A percentile compares a stretch with the other conserved stretches of the same genome.
These are phyloP conservation scores for Miniopterus natalensis DNA, from an alignment of 2,113 vertebrate genomes.

Conservation along the genomic window DNA sequence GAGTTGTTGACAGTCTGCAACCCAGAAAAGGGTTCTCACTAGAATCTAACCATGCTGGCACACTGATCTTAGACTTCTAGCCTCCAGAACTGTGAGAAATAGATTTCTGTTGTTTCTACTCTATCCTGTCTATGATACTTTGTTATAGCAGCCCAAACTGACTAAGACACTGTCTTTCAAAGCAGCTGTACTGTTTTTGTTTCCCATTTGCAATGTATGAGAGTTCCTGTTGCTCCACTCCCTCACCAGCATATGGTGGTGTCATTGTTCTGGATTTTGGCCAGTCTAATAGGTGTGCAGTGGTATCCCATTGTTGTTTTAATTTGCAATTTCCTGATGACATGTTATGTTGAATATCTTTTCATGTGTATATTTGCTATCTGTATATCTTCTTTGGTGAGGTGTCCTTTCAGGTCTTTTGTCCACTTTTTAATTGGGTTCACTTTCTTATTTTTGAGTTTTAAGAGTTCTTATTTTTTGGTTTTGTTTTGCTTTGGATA, in stretches of 20 bases:
- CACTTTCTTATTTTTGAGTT: conserved; percentile 11
- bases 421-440: not conserved
- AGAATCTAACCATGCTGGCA: too few species aligned
- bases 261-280: not conserved
- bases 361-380: not conserved
- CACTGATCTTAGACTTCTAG: too few species aligned
- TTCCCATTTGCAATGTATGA: not conserved
- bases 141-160: not conserved
- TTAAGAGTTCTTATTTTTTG: not conserved
- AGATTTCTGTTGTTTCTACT: too few species aligned
- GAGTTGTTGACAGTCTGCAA: too few species aligned
- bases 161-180: not conserved
- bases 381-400: not conserved
- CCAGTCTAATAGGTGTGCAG: not conserved
- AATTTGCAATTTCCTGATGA: not conserved
- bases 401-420: not conserved
- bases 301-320: not conserved
- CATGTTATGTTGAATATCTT: not conserved
- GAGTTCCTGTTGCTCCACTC: not conserved
- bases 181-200: not conserved
- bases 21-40: too few species aligned
- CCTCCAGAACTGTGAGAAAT: too few species aligned
- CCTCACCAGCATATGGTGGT: not conserved
- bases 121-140: not conserved
- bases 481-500: not conserved